Evolutionary conservation across 2,888 invertebrate genomes (phyloP).

Genomic region (Cryptocheilus praepositus): DNA sequence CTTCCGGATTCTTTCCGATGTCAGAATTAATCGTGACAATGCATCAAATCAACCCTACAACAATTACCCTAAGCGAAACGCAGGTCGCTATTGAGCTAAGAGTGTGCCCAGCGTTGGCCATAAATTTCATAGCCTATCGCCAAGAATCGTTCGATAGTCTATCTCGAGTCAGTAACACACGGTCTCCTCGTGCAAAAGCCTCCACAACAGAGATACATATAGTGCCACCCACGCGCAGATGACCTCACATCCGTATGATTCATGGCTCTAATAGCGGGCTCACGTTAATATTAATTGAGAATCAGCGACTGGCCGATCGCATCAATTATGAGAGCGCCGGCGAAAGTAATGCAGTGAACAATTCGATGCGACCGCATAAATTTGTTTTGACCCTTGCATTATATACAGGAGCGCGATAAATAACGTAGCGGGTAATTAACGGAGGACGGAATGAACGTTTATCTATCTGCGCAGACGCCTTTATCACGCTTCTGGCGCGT

Average conservation of each 20-base stretch:
- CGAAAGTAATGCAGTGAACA: constrained; percentile 47
- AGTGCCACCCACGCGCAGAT: constrained; percentile 23
- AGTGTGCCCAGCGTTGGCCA: too few species aligned
- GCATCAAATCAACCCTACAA: too few species aligned
- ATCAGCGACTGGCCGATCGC: constrained; percentile 41
- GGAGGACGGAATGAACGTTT: constrained; percentile 55
- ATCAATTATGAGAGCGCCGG: constrained; percentile 47
- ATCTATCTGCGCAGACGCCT: constrained; percentile 58
- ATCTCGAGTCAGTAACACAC: too few species aligned
- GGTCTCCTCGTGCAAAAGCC: constrained; percentile 13
- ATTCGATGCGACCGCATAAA: constrained; percentile 49
- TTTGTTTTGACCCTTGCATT: constrained; percentile 51
- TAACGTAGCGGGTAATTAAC: constrained; percentile 57
- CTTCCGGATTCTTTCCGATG: too few species aligned
- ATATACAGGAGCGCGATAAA: constrained; percentile 50
- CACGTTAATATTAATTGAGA: constrained; percentile 52
- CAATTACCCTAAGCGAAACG: too few species aligned
- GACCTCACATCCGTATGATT: constrained; percentile 30
- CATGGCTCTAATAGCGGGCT: constrained; percentile 31
- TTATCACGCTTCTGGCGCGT: constrained; percentile 43
- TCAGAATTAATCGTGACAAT: too few species aligned
- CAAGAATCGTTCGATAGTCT: too few species aligned
- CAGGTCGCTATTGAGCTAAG: too few species aligned
- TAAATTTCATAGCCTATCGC: too few species aligned
- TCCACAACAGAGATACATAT: constrained; percentile 12